Base-by-base conservation (phyloP, 2,888 invertebrate genomes). In the Amphipyra berbera region DNA sequence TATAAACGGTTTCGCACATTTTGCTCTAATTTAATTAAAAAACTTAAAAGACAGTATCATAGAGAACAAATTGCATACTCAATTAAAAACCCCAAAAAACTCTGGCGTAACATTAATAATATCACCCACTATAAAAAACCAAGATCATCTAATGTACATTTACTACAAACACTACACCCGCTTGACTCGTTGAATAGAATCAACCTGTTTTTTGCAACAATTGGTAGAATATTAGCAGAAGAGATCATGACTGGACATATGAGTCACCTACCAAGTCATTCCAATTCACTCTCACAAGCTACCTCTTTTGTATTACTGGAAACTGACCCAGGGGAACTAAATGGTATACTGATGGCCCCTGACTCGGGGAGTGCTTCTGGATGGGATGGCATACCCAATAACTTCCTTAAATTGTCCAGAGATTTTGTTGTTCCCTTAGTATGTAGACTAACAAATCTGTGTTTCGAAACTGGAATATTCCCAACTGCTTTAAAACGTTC, bases 311-410 rank as follows among this genome's bases (percentile, higher is more conserved):
- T 55, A 8, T 38, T 67, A 1, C 46, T 61, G 9, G 57, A 66
- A 27, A 55, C 61, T 10, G 55, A 58, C 35, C 27, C 40, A n/a
- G 42, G n/a, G 7, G 66, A 67, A 61, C 40, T 61, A 0, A 8
- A 35, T 41, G 42, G 40, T 30, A 46, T 55, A 15, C 50, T 73
- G 0, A 13, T 37, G 13, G 50, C 30, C 8, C 64, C 69, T 4
- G 69, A 68, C 27, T 49, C 64, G 8, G 30, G 50, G 8, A 65
- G 63, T 50, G 63, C 69, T 4, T 55, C 60, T 27, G 73, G 68
- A 2, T 68, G 66, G 59, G 73, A 73, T 38, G 40, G 50, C 30
- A 68, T 73, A 9, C 52, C 73, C 4, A 57, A 46, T 13, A 40
- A 40, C 33, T 70, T 70, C 27, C 14, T 73, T 6, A 68, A 73